phyloP scores from a whole-genome alignment of 53 echinoderm and acorn worm species.

The Paelopatides confundens region DNA sequence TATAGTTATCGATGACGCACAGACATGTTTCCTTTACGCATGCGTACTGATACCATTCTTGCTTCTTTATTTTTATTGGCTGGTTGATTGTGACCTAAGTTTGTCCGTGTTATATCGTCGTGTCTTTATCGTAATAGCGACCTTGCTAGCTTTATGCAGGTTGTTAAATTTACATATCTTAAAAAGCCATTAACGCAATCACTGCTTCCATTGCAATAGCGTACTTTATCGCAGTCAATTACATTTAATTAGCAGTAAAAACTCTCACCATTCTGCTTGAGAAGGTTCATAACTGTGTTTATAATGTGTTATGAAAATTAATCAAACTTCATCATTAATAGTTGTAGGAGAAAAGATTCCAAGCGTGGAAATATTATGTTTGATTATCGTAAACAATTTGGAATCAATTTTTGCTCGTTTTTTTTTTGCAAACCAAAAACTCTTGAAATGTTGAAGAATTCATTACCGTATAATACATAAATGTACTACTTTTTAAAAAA shows the following conservation, averaged over 20 bases:
- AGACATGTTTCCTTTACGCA: no score
- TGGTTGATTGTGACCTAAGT: not conserved
- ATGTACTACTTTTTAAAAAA: no score
- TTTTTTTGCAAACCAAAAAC: not conserved
- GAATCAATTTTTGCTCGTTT: not conserved
- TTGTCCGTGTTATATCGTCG: not conserved
- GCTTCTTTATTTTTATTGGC: not conserved
- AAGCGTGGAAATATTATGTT: not conserved
- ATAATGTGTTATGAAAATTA: not conserved
- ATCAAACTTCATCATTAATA: not conserved
- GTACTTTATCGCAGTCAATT: not conserved
- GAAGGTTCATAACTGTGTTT: not conserved
- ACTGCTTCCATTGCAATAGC: not conserved
- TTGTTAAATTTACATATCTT: not conserved
- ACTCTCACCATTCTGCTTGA: not conserved
- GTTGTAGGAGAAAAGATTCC: not conserved
- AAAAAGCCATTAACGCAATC: not conserved
- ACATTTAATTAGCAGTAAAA: slow-evolving; percentile 3
- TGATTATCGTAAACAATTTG: not conserved
- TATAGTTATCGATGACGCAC: no score
- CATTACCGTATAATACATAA: no score
- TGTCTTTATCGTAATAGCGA: not conserved
- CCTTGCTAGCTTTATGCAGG: not conserved
- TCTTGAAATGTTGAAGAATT: not conserved
- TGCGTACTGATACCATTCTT: not conserved